Evolutionary conservation across 2,888 invertebrate genomes (phyloP), one percentile per base, ranked within the genome.

Genomic region (Hoplodrina blanda): DNA sequence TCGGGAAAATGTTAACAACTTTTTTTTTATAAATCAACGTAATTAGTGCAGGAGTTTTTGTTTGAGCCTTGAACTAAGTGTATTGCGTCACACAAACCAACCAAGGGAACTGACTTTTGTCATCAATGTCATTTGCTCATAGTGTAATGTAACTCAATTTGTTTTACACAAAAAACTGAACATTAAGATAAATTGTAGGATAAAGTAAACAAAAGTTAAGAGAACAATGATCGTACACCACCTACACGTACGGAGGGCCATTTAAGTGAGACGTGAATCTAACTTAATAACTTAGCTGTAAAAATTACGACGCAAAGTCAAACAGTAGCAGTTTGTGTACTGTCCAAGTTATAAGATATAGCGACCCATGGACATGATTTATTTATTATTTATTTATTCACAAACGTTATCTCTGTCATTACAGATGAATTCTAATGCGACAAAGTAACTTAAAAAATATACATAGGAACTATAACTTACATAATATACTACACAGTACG

Each of bases 211-310:
- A 52, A 33, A 41, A 37, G 30, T 25, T 19, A 33, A 30, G 60
- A 52, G 55, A 72, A 76, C 78, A 73, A 66, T 66, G 49, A 55
- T 50, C 30, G 41, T 37, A 59, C 62, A 46, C 59, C 41, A 70
- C 55, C 57, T 4, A 55, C 80, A 56, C 68, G 71, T 61, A 55
- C 62, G 62, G 52, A 59, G 59, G 65, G 63, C 69, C 64, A 64
- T 78, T 73, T 60, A 37, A 74, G 80, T 65, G 49, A 73, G 61
- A 82, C 78, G 82, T 79, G 76, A 74, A 78, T 78, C 69, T 56
- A 74, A 84, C 78, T 71, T 76, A 80, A 78, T 82, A 70, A 73
- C 70, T 63, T 82, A 78, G 78, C 83, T 74, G 83, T 84, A 80
- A 84, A 84, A 82, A 84, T 82, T 69, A 71, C 60, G 30, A 62